A percentile compares a stretch with the other conserved stretches of the same genome.
Conservation (phyloP, 2,113 vertebrate genomes). For the Pterocles burchelli region DNA sequence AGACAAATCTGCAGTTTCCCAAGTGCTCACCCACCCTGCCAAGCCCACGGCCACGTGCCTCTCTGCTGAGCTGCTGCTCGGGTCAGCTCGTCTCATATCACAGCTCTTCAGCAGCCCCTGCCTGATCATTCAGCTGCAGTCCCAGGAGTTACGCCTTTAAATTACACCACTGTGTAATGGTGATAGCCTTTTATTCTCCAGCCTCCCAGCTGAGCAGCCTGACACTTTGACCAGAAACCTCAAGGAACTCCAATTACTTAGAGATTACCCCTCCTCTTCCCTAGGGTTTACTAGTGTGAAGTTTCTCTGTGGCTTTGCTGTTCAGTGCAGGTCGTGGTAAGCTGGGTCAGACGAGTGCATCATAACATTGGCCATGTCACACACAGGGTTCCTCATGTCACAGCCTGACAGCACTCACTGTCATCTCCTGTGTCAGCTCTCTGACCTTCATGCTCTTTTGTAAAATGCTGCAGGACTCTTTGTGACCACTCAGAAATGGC, state of each 20-base stretch:
- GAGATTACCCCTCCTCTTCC: neutral
- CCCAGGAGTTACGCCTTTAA: neutral
- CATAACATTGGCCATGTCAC: neutral
- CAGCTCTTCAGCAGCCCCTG: constrained; percentile 60
- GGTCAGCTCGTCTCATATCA: neutral
- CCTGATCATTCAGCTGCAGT: neutral
- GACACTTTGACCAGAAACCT: neutral
- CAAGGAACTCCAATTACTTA: neutral
- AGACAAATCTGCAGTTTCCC: constrained; percentile 34
- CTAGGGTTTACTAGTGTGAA: neutral
- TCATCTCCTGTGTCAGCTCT: neutral
- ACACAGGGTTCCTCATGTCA: neutral
- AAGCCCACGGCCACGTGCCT: neutral
- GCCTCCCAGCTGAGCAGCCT: neutral
- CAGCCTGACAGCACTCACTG: neutral
- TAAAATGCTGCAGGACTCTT: neutral
- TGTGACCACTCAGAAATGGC: neutral
- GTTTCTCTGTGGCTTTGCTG: neutral
- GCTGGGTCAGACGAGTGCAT: neutral
- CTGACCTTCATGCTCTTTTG: neutral
- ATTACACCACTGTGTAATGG: neutral
- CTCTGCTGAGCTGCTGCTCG: neutral
- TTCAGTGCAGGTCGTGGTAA: neutral
- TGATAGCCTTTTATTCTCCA: neutral
- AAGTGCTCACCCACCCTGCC: constrained; percentile 3